A percentile compares a stretch with the other conserved stretches of the same genome.
phyloP scores from a whole-genome alignment of 2,113 vertebrate genomes.

The Eclectus roratus region DNA sequence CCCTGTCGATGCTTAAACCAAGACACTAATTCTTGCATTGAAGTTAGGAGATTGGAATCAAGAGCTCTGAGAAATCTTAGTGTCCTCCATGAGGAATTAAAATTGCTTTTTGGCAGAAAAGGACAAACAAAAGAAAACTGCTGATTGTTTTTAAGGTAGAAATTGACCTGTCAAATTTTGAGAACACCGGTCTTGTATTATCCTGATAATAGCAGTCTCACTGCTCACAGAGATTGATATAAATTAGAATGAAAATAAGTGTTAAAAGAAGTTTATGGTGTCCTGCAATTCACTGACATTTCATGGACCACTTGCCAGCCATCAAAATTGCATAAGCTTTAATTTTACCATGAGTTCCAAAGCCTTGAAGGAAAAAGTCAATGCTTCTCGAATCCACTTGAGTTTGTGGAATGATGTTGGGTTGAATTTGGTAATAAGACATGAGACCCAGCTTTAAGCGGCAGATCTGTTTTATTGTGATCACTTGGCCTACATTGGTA shows the following conservation, averaged over 20 bases:
- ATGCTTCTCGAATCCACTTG: neutral
- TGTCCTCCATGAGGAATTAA: accelerated
- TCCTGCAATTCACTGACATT: neutral
- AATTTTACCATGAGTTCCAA: neutral
- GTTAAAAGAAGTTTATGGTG: neutral
- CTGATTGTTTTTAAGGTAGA: neutral
- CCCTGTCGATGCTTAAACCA: neutral
- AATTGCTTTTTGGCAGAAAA: neutral
- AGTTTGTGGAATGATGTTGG: neutral
- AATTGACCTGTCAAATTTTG: neutral
- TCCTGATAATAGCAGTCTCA: neutral
- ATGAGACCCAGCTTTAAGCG: neutral
- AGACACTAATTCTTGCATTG: neutral
- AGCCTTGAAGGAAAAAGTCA: neutral
- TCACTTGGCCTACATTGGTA: neutral
- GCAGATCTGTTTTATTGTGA: neutral
- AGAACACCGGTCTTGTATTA: neutral
- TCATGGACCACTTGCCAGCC: neutral
- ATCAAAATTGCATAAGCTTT: neutral
- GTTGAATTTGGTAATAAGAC: neutral
- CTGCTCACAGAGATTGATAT: neutral
- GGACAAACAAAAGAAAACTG: neutral
- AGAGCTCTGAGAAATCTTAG: neutral
- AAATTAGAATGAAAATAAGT: neutral
- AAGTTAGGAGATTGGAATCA: neutral